Evolutionary conservation across 2,888 invertebrate species (phyloP).

Genomic region (Machimus rusticus): DNA sequence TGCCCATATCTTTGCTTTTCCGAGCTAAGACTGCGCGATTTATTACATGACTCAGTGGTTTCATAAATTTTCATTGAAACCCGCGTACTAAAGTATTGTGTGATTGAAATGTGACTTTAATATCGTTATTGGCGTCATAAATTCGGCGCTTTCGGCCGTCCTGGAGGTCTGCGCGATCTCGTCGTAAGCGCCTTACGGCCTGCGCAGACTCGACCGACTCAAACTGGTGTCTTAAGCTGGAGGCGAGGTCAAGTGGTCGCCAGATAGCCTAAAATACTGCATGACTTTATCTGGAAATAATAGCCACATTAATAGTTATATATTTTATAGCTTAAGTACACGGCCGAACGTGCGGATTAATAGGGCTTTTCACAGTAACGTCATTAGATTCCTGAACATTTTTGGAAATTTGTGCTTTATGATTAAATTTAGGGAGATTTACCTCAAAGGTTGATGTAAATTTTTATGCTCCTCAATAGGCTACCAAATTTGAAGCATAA

Average conservation of each 20-base stretch:
- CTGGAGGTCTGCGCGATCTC: slow-evolving; percentile 37
- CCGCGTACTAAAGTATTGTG: slow-evolving; percentile 52
- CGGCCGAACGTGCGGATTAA: background rate
- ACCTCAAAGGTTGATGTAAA: background rate
- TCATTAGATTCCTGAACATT: background rate
- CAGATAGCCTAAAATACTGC: background rate
- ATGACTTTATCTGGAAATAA: background rate
- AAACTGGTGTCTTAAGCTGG: background rate
- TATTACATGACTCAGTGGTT: slow-evolving; percentile 57
- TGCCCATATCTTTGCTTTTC: background rate
- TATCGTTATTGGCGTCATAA: slow-evolving; percentile 56
- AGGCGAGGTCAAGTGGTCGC: background rate
- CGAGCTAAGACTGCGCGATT: slow-evolving; percentile 49
- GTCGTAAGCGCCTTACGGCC: background rate
- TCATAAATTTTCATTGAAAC: slow-evolving; percentile 57
- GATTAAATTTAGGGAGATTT: background rate
- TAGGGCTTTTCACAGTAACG: background rate
- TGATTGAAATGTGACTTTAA: slow-evolving; percentile 60
- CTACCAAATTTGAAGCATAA: background rate
- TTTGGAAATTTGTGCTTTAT: background rate
- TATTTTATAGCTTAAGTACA: background rate
- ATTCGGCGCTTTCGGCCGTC: slow-evolving; percentile 50
- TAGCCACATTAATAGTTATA: background rate
- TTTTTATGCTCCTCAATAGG: background rate
- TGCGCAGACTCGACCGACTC: background rate